Base-by-base conservation (phyloP, 2,888 invertebrate species). In the Eudasyphora cyanicolor region DNA sequence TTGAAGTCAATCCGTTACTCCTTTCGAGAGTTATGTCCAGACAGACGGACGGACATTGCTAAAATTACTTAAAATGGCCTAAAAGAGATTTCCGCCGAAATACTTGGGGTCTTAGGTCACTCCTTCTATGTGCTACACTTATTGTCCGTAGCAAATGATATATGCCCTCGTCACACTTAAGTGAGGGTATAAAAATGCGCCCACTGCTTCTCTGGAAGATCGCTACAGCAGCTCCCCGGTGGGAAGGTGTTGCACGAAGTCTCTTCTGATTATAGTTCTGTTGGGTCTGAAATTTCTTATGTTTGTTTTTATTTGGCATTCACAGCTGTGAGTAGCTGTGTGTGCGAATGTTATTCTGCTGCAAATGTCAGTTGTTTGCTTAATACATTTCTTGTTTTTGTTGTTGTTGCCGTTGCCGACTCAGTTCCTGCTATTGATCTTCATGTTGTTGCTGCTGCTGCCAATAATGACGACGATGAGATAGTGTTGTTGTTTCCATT, bases 291-390 rank as follows among this genome's bases (percentile, higher is more conserved):
- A 8, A 64, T 76, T 64, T 76, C 24, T 51, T 51, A 35, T 17
- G 19, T 54, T 51, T 45, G 60, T 54, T 54, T 54, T 54, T 54
- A 54, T 51, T 67, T 67, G 21, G 12, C 45, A 57, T 76, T 19
- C 54, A 21, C 4, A 6, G 45, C 27, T 24, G 27, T 60, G 27
- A 49, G 12, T 62, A 54, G 38, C 24, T 51, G 45, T 76, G 76
- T 42, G 35, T 75, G 51, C 62, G 70, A 69, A 51, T 69, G 29
- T 42, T 73, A 27, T 79, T 27, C 17, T 32, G 27, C 70, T 79
- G 67, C 29, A 73, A 84, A 78, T 80, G 76, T 79, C 62, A 79
- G 73, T 74, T 77, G 79, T 76, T 77, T 79, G 74, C n/a, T 45
- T 75, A 75, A 70, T 79, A 76, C 82, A 82, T 35, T 67, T 75